Percentiles rank a stretch among this genome's conserved stretches.
phyloP scores from a whole-genome alignment of 2,113 vertebrate genomes.

The Pan troglodytes region NHGRI_mPanTro3-v2.1_pri NC_072414.2:55685501-55686000 shows the following conservation, averaged over 20 bases:
- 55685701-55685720: background rate
- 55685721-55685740: background rate
- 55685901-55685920: background rate
- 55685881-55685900: background rate
- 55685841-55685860: background rate
- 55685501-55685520: too few species aligned
- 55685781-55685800: slow-evolving; percentile 30
- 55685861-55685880: background rate
- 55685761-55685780: background rate
- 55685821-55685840: background rate
- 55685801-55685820: background rate
- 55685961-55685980: background rate
- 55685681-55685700: too few species aligned
- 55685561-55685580: too few species aligned
- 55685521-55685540: too few species aligned
- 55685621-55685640: too few species aligned
- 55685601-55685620: too few species aligned
- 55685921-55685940: background rate
- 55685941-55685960: background rate
- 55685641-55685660: too few species aligned
- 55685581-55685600: too few species aligned
- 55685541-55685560: too few species aligned
- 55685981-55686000: background rate
- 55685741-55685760: background rate
- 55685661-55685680: too few species aligned